Conservation (phyloP, 1,140 invertebrate genomes). For the silkworm (Bombyx mori) region DNA sequence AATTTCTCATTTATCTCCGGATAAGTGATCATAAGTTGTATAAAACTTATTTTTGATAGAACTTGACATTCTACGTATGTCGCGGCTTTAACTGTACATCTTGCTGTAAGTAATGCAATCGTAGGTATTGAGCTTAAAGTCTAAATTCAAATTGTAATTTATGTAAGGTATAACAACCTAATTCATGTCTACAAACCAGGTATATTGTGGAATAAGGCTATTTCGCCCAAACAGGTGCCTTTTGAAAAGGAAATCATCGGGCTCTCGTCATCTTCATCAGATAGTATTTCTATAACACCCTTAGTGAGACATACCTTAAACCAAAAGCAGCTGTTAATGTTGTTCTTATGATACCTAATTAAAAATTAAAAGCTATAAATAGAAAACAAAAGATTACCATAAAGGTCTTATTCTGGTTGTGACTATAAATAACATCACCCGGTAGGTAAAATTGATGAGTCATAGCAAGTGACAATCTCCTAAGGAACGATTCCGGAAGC, state of each 20-base stretch:
- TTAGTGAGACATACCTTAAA: constrained; percentile 53
- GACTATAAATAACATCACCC: constrained; percentile 58
- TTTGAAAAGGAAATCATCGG: constrained; percentile 66
- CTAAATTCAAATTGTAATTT: too few species aligned
- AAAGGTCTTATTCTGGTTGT: constrained; percentile 59
- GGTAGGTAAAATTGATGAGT: constrained; percentile 61
- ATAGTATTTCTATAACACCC: constrained; percentile 62
- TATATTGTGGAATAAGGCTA: constrained; percentile 50
- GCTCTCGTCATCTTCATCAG: constrained; percentile 67
- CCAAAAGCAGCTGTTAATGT: background rate
- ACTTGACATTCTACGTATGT: constrained; percentile 65
- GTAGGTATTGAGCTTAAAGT: background rate
- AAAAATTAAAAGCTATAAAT: background rate
- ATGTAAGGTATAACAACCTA: constrained; percentile 1
- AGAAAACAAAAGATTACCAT: constrained; percentile 38
- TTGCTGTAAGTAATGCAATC: constrained; percentile 31
- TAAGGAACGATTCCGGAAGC: constrained; percentile 58
- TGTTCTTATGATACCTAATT: background rate
- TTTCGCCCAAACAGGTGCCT: constrained; percentile 65
- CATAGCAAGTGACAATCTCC: constrained; percentile 61
- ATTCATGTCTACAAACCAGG: constrained; percentile 33
- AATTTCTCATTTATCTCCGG: constrained; percentile 42
- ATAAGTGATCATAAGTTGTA: constrained; percentile 59
- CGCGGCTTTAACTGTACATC: constrained; percentile 63
- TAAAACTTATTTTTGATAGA: constrained; percentile 55